Evolutionary conservation across 2,888 invertebrate species (phyloP).

Genomic region (Nebria brevicollis): DNA sequence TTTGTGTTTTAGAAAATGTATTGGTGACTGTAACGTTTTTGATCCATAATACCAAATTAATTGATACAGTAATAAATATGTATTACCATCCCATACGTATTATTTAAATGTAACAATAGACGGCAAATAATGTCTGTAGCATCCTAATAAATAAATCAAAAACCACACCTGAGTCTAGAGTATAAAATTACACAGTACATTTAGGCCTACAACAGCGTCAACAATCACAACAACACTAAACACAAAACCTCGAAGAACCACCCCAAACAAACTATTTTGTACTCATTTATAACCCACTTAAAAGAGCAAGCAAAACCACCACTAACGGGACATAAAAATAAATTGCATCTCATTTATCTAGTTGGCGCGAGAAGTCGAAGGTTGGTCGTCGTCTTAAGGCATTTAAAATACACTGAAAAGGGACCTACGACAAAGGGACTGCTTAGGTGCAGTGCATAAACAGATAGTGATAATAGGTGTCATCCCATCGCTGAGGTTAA

Average conservation of each 20-base stretch:
- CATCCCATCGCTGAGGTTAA: conserved; percentile 51
- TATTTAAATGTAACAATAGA: not conserved
- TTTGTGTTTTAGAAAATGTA: too few species aligned
- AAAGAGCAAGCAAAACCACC: conserved; percentile 41
- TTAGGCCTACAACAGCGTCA: conserved; percentile 42
- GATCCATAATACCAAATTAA: not conserved
- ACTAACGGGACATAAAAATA: conserved; percentile 53
- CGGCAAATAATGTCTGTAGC: not conserved
- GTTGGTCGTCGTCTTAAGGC: conserved; percentile 56
- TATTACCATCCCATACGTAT: not conserved
- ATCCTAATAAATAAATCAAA: not conserved
- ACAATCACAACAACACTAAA: conserved; percentile 41
- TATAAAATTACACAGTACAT: conserved; percentile 33
- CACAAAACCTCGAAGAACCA: conserved; percentile 22
- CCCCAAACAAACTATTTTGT: conserved; percentile 40
- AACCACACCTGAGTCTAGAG: conserved; percentile 17
- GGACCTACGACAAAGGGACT: conserved; percentile 54
- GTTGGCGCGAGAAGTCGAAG: conserved; percentile 52
- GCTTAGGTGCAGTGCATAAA: conserved; percentile 44
- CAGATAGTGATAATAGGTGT: conserved; percentile 46
- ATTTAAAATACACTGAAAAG: conserved; percentile 50
- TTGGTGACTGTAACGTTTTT: too few species aligned
- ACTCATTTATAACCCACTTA: conserved; percentile 44
- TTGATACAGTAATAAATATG: not conserved
- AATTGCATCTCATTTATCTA: conserved; percentile 61